Base-by-base conservation (phyloP, 2,113 vertebrate species). In the Clinocottus analis region DNA sequence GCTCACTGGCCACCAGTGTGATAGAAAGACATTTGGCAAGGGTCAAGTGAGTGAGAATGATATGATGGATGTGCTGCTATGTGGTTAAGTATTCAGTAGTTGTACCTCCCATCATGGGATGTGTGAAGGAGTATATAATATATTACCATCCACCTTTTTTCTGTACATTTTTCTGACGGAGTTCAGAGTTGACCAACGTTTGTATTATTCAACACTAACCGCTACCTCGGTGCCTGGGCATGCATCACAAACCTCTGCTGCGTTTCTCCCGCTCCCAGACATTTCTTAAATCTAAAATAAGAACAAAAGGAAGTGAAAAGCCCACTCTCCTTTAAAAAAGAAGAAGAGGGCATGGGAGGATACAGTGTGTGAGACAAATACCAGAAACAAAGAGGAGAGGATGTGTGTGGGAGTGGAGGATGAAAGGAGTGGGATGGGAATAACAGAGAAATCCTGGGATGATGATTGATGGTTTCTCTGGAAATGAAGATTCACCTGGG, bases 381-480 rank as follows among this genome's bases (percentile, higher is more conserved):
- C 60, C 67, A 69, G 51, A 79, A 55, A 83, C 72, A 72, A 80
- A 78, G 64, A 68, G 37, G 29, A 70, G n/a, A 79, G 80, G 78
- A 83, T 85, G 75, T 85, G 77, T 45, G 89, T 74, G 76, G 87
- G 84, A 77, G 78, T 12, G 65, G 12, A 67, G 79, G 63, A 71
- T 77, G 70, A 77, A 65, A 74, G 69, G 29, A 77, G 79, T 86
- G 65, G 37, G 77, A 79, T 45, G 73, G 39, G 68, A 31, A 62
- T 41, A 72, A 56, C 45, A 74, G 41, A 49, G 47, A 75, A 37
- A 25, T 47, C n/a, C 14, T 27, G 35, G n/a, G 41, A 70, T 53
- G 29, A 61, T 65, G 85, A 86, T 60, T 60, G 84, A 87, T 84
- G 68, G 41, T 53, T 78, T 69, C 63, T 49, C 39, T 56, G 33